Evolutionary conservation across 1,140 invertebrate genomes (phyloP), one percentile per base, ranked within the genome.

Genomic region (Vanessa atalanta): DNA sequence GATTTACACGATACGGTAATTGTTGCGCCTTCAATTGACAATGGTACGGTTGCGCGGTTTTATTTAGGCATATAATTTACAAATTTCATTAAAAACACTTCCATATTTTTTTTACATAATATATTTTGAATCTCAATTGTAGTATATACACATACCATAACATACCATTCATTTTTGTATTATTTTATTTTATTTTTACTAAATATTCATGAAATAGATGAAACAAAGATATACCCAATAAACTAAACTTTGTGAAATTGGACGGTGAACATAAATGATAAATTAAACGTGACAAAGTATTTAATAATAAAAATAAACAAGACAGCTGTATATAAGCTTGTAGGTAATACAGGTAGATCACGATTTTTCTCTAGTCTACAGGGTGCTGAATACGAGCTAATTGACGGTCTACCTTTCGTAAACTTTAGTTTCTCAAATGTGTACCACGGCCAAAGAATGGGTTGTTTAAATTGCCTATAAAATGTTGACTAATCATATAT

Each of bases 301-400:
- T 68, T 57, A 68, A 48, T 31, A 57, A 20, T 31, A 68, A 55
- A 65, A 61, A 47, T 70, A 61, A 14, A 68, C 31, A 79, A 70
- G 51, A 73, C 78, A 84, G 83, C 80, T 88, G 85, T 88, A 86
- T 47, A 85, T 88, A 86, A 26, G 88, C 86, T 88, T 88, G 55
- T 87, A 86, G 82, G 65, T 78, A 83, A 83, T 80, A 75, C 78
- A 86, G 85, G 76, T 85, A 85, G 80, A 76, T 85, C 72, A 84
- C 83, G 81, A 55, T 23, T 77, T 82, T 82, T 85, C 78, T 89
- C 88, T 90, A 88, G 88, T 90, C 88, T 84, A 81, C 85, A 79
- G 87, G 83, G 88, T 90, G 88, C 88, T 88, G 78, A 78, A 78
- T 77, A 75, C 66, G 71, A 79, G 72, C 67, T 75, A 77, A 77